Conservation (phyloP, 2,113 vertebrate species). For the Poeciliopsis occidentalis region DNA sequence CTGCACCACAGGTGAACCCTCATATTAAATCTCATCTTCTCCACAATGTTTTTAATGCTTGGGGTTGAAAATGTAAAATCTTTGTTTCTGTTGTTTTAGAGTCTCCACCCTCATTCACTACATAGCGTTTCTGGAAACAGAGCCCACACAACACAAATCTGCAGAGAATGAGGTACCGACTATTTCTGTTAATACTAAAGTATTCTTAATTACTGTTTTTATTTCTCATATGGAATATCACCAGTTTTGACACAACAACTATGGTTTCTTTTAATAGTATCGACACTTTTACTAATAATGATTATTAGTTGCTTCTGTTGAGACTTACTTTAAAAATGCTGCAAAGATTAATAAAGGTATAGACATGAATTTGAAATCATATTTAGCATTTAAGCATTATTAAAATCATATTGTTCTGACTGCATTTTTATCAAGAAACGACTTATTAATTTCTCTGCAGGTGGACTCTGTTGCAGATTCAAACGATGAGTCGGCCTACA, state of each 20-base stretch:
- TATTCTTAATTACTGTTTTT: not conserved
- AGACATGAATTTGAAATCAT: too few relatives aligned
- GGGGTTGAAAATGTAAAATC: not conserved
- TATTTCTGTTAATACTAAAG: too few relatives aligned
- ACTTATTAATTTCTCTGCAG: not conserved
- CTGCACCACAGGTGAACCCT: slow-evolving; percentile 66
- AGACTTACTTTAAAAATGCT: too few relatives aligned
- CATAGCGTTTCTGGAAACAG: not conserved
- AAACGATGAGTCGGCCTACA: not conserved
- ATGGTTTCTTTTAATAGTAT: too few relatives aligned
- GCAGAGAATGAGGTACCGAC: not conserved
- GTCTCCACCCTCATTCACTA: slow-evolving; percentile 2
- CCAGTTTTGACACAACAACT: not conserved
- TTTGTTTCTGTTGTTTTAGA: not conserved
- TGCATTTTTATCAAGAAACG: not conserved
- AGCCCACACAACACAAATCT: not conserved
- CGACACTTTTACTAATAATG: too few relatives aligned
- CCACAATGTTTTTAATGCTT: not conserved
- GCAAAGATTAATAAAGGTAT: too few relatives aligned
- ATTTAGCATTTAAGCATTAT: too few relatives aligned
- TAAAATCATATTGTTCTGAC: too few relatives aligned
- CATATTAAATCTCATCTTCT: not conserved
- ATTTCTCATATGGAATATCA: not conserved
- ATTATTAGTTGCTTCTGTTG: too few relatives aligned
- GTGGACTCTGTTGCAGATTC: not conserved